phyloP scores from a whole-genome alignment of 2,888 invertebrate genomes.

The Augiades crinisus region DNA sequence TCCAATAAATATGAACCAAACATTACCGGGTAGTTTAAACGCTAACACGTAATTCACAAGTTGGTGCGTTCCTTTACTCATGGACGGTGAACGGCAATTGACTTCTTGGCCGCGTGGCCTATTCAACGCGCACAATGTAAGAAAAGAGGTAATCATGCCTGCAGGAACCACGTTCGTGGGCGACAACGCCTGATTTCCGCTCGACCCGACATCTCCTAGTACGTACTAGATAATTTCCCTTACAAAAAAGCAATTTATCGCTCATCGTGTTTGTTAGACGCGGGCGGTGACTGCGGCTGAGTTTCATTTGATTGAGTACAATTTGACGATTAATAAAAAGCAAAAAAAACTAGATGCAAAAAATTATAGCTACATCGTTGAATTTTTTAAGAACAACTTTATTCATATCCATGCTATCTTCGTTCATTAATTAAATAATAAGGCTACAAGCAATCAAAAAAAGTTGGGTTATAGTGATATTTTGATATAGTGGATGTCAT shows the following conservation, averaged over 20 bases:
- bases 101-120: conserved; percentile 54
- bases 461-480: too few relatives aligned
- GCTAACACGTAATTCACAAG: not conserved
- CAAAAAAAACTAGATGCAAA: too few relatives aligned
- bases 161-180: conserved; percentile 70
- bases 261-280: not conserved
- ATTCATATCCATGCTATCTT: too few relatives aligned
- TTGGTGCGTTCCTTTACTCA: conserved; percentile 35
- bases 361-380: too few relatives aligned
- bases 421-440: too few relatives aligned
- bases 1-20: too few relatives aligned
- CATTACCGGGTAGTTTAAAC: too few relatives aligned
- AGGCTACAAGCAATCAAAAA: too few relatives aligned
- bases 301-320: not conserved
- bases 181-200: conserved; percentile 75
- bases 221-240: not conserved
- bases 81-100: conserved; percentile 57
- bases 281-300: not conserved
- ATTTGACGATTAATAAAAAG: too few relatives aligned
- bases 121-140: conserved; percentile 68
- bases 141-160: conserved; percentile 67
- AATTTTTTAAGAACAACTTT: too few relatives aligned
- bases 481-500: too few relatives aligned
- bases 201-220: conserved; percentile 33
- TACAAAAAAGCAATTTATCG: conserved; percentile 1